phyloP scores from a whole-genome alignment of 1,140 invertebrate genomes.

The Olivierus martensii region DNA sequence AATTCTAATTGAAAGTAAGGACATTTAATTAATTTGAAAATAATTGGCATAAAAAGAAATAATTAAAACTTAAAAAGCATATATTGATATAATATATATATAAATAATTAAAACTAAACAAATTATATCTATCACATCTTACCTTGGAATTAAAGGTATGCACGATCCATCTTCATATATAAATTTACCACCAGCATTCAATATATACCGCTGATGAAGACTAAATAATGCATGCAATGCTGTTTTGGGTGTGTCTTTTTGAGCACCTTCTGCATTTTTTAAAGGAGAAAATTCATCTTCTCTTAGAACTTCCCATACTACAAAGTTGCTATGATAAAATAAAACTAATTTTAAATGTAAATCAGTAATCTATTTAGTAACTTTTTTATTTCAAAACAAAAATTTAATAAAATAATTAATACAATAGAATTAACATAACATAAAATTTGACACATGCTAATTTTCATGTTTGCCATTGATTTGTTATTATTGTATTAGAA shows the following conservation, averaged over 20 bases:
- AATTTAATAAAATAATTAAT: too few species aligned
- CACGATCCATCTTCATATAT: conserved; percentile 28
- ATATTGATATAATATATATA: too few species aligned
- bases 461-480: too few species aligned
- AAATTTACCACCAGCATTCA: conserved; percentile 60
- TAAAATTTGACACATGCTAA: too few species aligned
- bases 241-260: conserved; percentile 78
- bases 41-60: too few species aligned
- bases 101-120: too few species aligned
- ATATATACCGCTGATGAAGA: conserved; percentile 62
- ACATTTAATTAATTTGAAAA: too few species aligned
- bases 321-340: conserved; percentile 49
- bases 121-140: neutral
- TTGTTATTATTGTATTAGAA: too few species aligned
- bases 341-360: neutral
- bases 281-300: conserved; percentile 93
- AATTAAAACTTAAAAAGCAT: too few species aligned
- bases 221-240: conserved; percentile 58
- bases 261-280: conserved; percentile 77
- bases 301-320: conserved; percentile 84
- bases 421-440: too few species aligned
- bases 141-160: conserved; percentile 38
- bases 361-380: neutral
- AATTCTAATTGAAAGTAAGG: too few species aligned
- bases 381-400: too few species aligned